Conservation (phyloP, 1,140 invertebrate species). For the Ceratina australensis region DNA sequence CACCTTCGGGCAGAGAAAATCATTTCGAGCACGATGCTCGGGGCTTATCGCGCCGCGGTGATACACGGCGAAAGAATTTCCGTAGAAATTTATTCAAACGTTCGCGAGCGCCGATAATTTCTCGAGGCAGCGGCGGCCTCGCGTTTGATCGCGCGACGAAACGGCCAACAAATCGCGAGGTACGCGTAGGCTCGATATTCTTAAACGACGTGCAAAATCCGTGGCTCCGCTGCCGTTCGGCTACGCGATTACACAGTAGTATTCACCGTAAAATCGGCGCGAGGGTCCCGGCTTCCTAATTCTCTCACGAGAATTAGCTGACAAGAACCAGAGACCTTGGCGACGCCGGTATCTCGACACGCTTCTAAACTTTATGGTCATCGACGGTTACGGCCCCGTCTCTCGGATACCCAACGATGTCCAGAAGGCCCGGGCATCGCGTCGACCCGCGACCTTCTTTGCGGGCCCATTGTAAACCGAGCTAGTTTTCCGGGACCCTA, state of each 20-base stretch:
- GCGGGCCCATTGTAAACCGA: conserved; percentile 46
- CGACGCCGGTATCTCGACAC: conserved; percentile 34
- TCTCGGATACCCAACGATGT: conserved; percentile 39
- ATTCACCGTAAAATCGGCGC: neutral
- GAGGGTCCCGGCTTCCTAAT: conserved; percentile 28
- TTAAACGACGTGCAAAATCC: neutral
- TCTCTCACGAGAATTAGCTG: conserved; percentile 36
- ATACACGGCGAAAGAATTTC: neutral
- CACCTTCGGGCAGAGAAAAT: neutral
- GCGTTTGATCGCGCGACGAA: neutral
- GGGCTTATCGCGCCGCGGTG: neutral
- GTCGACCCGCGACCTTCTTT: conserved; percentile 24
- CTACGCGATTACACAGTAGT: conserved; percentile 19
- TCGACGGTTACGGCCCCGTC: conserved; percentile 23
- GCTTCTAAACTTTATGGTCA: conserved; percentile 61
- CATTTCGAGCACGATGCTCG: too few species aligned
- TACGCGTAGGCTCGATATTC: conserved; percentile 4
- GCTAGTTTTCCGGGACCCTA: conserved; percentile 25
- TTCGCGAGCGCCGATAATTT: neutral
- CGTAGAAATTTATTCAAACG: conserved; percentile 9
- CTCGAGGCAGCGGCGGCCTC: neutral
- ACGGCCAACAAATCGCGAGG: conserved; percentile 24
- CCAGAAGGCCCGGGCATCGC: conserved; percentile 48
- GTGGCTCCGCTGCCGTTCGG: neutral
- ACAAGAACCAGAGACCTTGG: conserved; percentile 41